Conservation (phyloP, 2,113 vertebrate species). For the Coregonus clupeaformis region DNA sequence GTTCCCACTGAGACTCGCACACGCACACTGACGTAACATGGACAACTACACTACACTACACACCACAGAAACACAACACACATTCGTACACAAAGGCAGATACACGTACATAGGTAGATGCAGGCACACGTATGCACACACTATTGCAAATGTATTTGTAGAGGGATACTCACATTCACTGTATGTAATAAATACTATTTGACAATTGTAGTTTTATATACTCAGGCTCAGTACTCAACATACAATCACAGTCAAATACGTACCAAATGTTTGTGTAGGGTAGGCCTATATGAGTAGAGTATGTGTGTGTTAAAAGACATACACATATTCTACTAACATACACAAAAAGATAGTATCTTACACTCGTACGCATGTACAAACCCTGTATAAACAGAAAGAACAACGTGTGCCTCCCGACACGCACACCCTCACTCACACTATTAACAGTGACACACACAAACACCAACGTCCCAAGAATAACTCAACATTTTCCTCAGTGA, state of each 20-base stretch:
- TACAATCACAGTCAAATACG: too few species aligned
- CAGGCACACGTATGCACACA: constrained; percentile 27
- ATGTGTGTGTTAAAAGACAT: background rate
- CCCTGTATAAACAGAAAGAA: constrained; percentile 6
- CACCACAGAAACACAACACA: background rate
- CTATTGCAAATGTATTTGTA: background rate
- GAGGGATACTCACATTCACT: background rate
- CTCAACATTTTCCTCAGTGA: constrained; percentile 44
- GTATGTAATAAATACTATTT: too few species aligned
- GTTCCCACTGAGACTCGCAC: constrained; percentile 64
- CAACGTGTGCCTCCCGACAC: constrained; percentile 25
- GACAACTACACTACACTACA: background rate
- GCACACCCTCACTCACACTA: constrained; percentile 37
- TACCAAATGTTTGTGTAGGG: too few species aligned
- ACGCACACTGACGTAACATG: background rate
- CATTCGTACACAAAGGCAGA: background rate
- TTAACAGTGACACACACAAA: constrained; percentile 58
- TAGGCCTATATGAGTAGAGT: too few species aligned
- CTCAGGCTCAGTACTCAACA: too few species aligned
- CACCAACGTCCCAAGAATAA: constrained; percentile 64
- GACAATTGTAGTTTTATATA: too few species aligned
- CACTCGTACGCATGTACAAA: too few species aligned
- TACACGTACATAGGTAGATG: constrained; percentile 26
- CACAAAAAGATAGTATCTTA: constrained; percentile 19
- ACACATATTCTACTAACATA: constrained; percentile 16